A percentile compares a stretch with the other conserved stretches of the same genome.
These are phyloP conservation scores for Carettochelys insculpta DNA, from an alignment of 2,113 vertebrate species.

Conservation along the genomic window DNA sequence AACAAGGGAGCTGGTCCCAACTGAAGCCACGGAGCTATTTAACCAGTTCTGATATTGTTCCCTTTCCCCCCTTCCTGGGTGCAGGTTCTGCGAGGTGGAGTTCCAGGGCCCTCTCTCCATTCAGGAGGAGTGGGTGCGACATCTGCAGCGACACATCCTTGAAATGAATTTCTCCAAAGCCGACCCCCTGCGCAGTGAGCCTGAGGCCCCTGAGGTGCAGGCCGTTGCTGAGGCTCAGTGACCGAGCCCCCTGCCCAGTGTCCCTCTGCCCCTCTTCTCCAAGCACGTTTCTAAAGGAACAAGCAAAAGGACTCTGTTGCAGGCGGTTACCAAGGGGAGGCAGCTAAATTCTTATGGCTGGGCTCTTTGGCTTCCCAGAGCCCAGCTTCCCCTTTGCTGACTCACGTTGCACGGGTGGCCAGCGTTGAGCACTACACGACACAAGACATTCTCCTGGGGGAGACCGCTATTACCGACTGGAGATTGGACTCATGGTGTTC, in stretches of 20 bases:
- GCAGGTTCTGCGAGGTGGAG: slow-evolving; percentile 95
- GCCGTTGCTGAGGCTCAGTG: slow-evolving; percentile 67
- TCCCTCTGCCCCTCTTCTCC: slow-evolving; percentile 1
- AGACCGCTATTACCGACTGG: background rate
- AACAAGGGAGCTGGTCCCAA: background rate
- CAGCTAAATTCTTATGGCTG: background rate
- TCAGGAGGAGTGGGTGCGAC: slow-evolving; percentile 95
- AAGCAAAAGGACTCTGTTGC: slow-evolving; percentile 24
- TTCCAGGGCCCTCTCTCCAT: slow-evolving; percentile 95
- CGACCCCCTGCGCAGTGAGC: slow-evolving; percentile 72
- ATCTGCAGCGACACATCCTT: slow-evolving; percentile 95
- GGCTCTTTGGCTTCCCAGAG: background rate
- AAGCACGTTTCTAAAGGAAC: slow-evolving; percentile 69
- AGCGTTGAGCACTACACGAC: slow-evolving; percentile 20
- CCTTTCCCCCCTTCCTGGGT: background rate
- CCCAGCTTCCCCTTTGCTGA: background rate
- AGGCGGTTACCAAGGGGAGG: background rate
- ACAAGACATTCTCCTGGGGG: background rate
- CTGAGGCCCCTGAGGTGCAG: slow-evolving; percentile 62
- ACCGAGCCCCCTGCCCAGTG: slow-evolving; percentile 30
- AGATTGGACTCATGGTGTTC: background rate
- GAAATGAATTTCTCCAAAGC: slow-evolving; percentile 93
- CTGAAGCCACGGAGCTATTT: background rate
- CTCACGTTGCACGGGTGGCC: background rate
- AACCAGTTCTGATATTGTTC: background rate